Conservation (phyloP, 1,140 invertebrate species). For the Hetaerina americana region DNA sequence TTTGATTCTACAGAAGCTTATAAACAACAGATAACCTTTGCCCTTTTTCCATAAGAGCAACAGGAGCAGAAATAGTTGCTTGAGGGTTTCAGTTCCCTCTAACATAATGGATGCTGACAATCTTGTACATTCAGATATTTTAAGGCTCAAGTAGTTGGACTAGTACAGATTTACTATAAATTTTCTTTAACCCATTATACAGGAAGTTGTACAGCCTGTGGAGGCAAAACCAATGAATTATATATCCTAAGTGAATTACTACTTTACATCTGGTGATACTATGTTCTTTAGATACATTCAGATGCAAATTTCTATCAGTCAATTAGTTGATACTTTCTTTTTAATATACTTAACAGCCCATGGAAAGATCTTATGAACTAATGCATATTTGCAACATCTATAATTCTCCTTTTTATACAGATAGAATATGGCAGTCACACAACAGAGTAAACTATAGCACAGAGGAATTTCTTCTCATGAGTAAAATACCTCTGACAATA, state of each 20-base stretch:
- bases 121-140: slow-evolving; percentile 6
- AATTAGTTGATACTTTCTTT: slow-evolving; percentile 17
- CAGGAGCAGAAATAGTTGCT: slow-evolving; percentile 1
- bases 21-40: slow-evolving; percentile 3
- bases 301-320: slow-evolving; percentile 19
- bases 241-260: slow-evolving; percentile 18
- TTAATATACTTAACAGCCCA: slow-evolving; percentile 20
- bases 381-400: slow-evolving; percentile 21
- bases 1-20: background rate
- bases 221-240: slow-evolving; percentile 12
- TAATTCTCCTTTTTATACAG: slow-evolving; percentile 19
- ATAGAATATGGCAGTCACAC: slow-evolving; percentile 21
- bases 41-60: slow-evolving; percentile 2
- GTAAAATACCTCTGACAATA: slow-evolving; percentile 3
- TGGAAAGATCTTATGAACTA: slow-evolving; percentile 21
- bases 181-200: slow-evolving; percentile 2
- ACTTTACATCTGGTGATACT: slow-evolving; percentile 18
- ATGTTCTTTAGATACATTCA: slow-evolving; percentile 14
- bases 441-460: slow-evolving; percentile 19
- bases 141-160: slow-evolving; percentile 7
- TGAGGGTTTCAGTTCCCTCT: background rate
- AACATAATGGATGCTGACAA: slow-evolving; percentile 4
- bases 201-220: slow-evolving; percentile 5
- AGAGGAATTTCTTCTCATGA: slow-evolving; percentile 6
- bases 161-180: slow-evolving; percentile 1